These are phyloP conservation scores for Mythimna ferrago DNA, from an alignment of 2,888 invertebrate species.

Conservation along the genomic window DNA sequence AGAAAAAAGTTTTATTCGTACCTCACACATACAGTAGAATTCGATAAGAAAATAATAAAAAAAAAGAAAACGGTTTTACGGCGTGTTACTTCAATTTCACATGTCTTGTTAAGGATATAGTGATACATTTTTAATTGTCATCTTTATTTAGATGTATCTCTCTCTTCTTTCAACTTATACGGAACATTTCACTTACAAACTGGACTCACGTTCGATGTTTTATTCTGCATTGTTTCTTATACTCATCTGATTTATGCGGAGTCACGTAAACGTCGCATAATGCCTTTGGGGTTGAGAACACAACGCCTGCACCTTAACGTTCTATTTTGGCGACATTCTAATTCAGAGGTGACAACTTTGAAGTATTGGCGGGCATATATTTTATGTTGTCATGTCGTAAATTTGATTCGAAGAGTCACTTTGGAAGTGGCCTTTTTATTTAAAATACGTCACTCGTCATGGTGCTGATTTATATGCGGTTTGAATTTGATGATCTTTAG, in stretches of 20 bases:
- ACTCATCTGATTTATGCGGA: constrained; percentile 76
- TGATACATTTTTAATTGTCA: too few relatives aligned
- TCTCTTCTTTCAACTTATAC: constrained; percentile 34
- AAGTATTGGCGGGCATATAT: constrained; percentile 45
- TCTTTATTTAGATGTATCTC: neutral
- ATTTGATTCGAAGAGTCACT: constrained; percentile 42
- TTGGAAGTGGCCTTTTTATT: constrained; percentile 41
- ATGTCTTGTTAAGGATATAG: neutral
- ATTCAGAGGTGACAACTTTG: constrained; percentile 58
- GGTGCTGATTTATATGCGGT: constrained; percentile 34
- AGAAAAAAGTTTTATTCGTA: too few relatives aligned
- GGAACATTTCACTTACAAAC: constrained; percentile 50
- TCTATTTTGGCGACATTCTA: constrained; percentile 57
- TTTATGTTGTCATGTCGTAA: constrained; percentile 31
- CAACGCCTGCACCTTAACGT: constrained; percentile 52
- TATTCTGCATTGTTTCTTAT: constrained; percentile 64
- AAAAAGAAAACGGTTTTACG: too few relatives aligned
- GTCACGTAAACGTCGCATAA: constrained; percentile 78
- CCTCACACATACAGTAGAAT: too few relatives aligned
- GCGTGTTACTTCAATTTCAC: neutral
- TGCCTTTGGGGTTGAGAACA: constrained; percentile 65
- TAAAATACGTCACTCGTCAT: constrained; percentile 18
- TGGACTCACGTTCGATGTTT: constrained; percentile 49
- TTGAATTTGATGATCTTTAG: constrained; percentile 13
- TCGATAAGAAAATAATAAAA: too few relatives aligned